Evolutionary conservation across 2,797 vertebrate genomes (phyloP).

Genomic region (Ctenopoma kingsleyae): DNA sequence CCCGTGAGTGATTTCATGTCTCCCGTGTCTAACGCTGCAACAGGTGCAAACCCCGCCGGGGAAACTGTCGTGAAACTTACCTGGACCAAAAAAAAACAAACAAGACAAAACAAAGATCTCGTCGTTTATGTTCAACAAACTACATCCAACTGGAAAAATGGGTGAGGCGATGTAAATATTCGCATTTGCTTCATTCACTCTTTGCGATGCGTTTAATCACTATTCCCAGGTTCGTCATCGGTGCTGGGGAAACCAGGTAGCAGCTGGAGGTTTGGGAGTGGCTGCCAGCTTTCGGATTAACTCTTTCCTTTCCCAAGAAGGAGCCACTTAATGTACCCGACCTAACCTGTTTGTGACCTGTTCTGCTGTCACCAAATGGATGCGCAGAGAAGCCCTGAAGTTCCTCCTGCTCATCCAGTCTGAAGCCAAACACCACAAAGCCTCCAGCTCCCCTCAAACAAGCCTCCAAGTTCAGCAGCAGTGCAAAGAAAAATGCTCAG

Average conservation of each 20-base stretch:
- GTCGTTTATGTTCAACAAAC: background rate
- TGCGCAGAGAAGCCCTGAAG: background rate
- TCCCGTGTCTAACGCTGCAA: slow-evolving; percentile 39
- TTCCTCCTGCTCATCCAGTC: background rate
- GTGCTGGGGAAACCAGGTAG: slow-evolving; percentile 68
- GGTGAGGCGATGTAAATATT: background rate
- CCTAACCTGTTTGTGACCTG: slow-evolving; percentile 78
- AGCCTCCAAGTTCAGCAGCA: background rate
- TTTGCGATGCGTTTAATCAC: background rate
- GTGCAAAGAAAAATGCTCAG: background rate
- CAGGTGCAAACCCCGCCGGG: slow-evolving; percentile 61
- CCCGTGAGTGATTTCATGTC: slow-evolving; percentile 6
- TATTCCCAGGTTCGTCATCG: slow-evolving; percentile 40
- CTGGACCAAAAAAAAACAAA: slow-evolving; percentile 10
- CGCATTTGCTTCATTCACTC: slow-evolving; percentile 11
- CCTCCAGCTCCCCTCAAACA: background rate
- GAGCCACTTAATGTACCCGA: slow-evolving; percentile 31
- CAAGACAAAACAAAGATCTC: background rate
- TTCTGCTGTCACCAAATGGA: slow-evolving; percentile 16
- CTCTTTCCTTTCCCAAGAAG: slow-evolving; percentile 50
- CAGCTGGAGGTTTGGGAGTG: slow-evolving; percentile 78
- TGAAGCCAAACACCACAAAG: background rate
- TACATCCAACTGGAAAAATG: slow-evolving; percentile 12
- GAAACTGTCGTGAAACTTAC: slow-evolving; percentile 48
- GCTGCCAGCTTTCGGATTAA: slow-evolving; percentile 60